These are phyloP conservation scores for Troilus luridus DNA, from an alignment of 2,888 invertebrate species.

Conservation along the genomic window DNA sequence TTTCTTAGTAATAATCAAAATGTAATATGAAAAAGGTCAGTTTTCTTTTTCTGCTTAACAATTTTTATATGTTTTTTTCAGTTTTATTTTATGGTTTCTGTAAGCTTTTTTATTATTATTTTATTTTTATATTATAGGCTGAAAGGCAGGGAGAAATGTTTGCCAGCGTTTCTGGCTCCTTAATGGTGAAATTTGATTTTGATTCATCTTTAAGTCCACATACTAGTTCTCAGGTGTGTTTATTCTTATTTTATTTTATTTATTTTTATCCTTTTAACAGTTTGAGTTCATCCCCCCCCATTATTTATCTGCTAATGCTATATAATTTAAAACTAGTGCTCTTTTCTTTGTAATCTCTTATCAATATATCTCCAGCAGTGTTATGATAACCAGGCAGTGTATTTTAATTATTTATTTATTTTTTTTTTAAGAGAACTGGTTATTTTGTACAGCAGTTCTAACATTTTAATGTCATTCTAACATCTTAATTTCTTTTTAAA, in stretches of 20 bases:
- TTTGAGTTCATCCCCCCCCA: not conserved
- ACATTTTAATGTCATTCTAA: slow-evolving; percentile 53
- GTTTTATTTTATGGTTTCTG: not conserved
- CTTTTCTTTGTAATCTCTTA: not conserved
- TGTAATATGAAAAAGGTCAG: not conserved
- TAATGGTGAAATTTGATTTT: slow-evolving; percentile 85
- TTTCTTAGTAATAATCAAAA: too few relatives aligned
- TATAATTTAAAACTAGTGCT: not conserved
- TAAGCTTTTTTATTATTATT: slow-evolving; percentile 29
- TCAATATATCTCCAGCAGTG: not conserved
- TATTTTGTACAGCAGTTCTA: not conserved
- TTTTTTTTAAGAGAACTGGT: not conserved
- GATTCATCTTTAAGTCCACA: slow-evolving; percentile 82
- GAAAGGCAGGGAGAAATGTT: slow-evolving; percentile 86
- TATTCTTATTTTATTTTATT: slow-evolving; percentile 26
- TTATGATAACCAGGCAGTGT: not conserved
- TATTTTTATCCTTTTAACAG: not conserved
- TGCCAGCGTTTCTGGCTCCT: slow-evolving; percentile 85
- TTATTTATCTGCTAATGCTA: not conserved
- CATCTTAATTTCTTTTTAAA: slow-evolving; percentile 58
- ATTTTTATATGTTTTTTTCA: not conserved
- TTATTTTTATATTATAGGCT: slow-evolving; percentile 71
- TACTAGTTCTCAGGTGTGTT: slow-evolving; percentile 80
- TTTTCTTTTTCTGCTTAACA: not conserved
- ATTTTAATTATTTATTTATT: not conserved